Conservation (phyloP, 2,113 vertebrate species). For the Neodon shergylaensis region DNA sequence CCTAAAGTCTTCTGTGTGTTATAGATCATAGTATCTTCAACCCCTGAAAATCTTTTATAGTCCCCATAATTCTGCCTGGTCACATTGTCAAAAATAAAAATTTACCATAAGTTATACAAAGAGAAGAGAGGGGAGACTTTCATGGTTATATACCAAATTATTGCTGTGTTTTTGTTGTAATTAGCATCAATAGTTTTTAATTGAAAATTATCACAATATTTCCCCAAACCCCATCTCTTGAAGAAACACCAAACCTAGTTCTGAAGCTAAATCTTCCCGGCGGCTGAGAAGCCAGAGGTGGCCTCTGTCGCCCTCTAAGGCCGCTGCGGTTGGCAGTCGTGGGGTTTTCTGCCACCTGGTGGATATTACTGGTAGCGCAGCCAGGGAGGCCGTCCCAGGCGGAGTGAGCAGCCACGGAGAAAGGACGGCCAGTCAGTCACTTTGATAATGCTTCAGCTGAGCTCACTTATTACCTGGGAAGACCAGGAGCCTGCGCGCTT, state of each 20-base stretch:
- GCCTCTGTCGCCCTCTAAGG: constrained; percentile 58
- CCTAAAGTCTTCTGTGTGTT: no score
- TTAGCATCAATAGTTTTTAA: constrained; percentile 27
- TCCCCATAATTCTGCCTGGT: background rate
- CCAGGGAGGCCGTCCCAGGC: background rate
- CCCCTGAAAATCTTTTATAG: no score
- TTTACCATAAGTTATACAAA: background rate
- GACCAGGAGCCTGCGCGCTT: background rate
- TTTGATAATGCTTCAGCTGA: constrained; percentile 40
- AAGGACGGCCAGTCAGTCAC: constrained; percentile 42
- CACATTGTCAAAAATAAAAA: constrained; percentile 20
- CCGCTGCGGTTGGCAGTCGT: background rate
- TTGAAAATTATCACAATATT: background rate
- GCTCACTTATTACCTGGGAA: constrained; percentile 44
- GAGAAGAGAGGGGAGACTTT: background rate
- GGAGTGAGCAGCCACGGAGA: background rate
- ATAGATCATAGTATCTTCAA: no score
- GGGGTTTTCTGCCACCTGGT: constrained; percentile 84
- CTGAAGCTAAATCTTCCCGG: background rate
- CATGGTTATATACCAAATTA: background rate
- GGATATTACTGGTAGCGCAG: constrained; percentile 57
- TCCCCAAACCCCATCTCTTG: constrained; percentile 30
- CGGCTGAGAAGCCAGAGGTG: background rate
- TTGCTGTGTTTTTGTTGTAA: background rate
- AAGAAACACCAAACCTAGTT: background rate